Percentiles rank a stretch among this genome's conserved stretches.
These are phyloP conservation scores for Dasypus novemcinctus DNA, from an alignment of 2,113 vertebrate species.

Conservation along the genomic window DNA sequence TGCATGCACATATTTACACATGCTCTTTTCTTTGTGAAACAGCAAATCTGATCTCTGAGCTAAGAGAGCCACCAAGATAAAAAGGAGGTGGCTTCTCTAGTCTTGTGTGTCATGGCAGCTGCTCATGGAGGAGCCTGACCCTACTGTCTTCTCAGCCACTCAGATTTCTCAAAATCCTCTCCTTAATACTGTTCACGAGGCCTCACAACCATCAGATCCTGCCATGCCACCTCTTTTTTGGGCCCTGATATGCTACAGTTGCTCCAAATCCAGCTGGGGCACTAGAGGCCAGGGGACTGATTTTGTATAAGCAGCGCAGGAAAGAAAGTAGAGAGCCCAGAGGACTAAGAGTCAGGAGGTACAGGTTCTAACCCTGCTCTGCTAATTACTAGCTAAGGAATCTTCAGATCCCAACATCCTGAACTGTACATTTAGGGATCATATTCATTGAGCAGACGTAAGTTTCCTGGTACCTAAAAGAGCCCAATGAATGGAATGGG, in stretches of 20 bases:
- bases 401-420: background rate
- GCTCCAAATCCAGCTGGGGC: background rate
- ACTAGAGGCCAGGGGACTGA: background rate
- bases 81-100: background rate
- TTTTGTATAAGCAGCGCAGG: background rate
- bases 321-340: background rate
- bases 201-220: background rate
- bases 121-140: background rate
- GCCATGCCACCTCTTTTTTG: background rate
- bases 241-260: background rate
- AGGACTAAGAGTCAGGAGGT: background rate
- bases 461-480: background rate
- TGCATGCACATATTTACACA: background rate
- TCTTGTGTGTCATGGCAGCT: accelerated
- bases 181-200: background rate
- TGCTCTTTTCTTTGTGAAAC: background rate
- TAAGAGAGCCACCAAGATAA: background rate
- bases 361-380: background rate
- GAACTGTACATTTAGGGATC: background rate
- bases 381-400: background rate
- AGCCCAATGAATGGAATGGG: background rate
- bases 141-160: background rate
- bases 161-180: background rate
- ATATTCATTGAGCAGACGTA: background rate
- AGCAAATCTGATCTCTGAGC: background rate